phyloP scores from a whole-genome alignment of 2,888 invertebrate species.

The Amblyteles armatorius region DNA sequence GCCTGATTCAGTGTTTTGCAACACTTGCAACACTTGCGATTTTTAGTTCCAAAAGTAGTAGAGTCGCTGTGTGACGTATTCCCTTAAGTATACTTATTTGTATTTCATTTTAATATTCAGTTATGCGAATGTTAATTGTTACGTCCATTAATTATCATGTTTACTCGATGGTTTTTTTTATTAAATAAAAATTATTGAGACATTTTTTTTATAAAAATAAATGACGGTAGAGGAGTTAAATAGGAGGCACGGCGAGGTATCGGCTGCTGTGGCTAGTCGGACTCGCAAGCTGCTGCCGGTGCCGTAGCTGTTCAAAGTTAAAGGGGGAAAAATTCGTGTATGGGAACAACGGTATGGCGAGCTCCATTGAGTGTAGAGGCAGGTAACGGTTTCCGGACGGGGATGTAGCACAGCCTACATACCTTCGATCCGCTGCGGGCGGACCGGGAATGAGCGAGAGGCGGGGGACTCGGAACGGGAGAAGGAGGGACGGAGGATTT shows the following conservation, averaged over 20 bases:
- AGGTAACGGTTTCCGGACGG: conserved; percentile 84
- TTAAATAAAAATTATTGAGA: too few relatives aligned
- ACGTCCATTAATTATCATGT: too few relatives aligned
- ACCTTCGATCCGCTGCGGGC: conserved; percentile 76
- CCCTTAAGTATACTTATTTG: too few relatives aligned
- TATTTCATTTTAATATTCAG: too few relatives aligned
- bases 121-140: too few relatives aligned
- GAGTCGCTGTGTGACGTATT: too few relatives aligned
- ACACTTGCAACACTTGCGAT: too few relatives aligned
- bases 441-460: conserved; percentile 62
- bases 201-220: too few relatives aligned
- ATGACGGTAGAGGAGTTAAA: not conserved
- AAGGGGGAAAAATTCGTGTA: conserved; percentile 81
- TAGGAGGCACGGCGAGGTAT: conserved; percentile 23
- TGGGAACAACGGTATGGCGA: conserved; percentile 81
- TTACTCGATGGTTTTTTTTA: too few relatives aligned
- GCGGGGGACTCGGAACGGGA: conserved; percentile 65
- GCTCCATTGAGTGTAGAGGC: conserved; percentile 82
- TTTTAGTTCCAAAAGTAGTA: too few relatives aligned
- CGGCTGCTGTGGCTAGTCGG: not conserved
- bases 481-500: conserved; percentile 50
- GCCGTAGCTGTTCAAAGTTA: conserved; percentile 54
- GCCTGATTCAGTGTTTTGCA: too few relatives aligned
- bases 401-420: conserved; percentile 84
- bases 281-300: conserved; percentile 7